These are phyloP conservation scores for Carposina sasakii DNA, from an alignment of 1,140 invertebrate species.

Conservation along the genomic window DNA sequence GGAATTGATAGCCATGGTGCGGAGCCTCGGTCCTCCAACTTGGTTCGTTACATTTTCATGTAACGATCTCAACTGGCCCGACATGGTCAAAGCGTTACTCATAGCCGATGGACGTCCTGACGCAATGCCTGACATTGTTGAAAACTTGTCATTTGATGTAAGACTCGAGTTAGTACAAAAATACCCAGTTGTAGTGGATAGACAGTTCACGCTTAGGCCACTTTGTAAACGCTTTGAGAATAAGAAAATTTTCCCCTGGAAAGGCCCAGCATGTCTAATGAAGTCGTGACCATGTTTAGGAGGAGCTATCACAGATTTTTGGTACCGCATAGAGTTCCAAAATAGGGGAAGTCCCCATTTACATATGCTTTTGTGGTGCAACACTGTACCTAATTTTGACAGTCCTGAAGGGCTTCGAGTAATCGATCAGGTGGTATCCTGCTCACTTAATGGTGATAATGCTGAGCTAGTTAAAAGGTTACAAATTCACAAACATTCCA, in stretches of 20 bases:
- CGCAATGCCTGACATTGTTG: slow-evolving; percentile 28
- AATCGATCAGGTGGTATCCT: slow-evolving; percentile 14
- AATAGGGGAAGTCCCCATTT: slow-evolving; percentile 32
- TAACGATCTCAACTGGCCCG: slow-evolving; percentile 45
- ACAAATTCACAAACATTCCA: slow-evolving; percentile 24
- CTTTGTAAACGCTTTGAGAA: too few relatives aligned
- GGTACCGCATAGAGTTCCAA: slow-evolving; percentile 34
- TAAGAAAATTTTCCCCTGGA: too few relatives aligned
- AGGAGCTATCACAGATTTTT: slow-evolving; percentile 25
- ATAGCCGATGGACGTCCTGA: slow-evolving; percentile 38
- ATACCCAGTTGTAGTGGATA: slow-evolving; percentile 39
- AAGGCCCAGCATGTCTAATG: too few relatives aligned
- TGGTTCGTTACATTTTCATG: slow-evolving; percentile 49
- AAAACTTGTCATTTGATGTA: slow-evolving; percentile 35
- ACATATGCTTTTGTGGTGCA: slow-evolving; percentile 30
- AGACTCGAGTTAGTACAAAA: slow-evolving; percentile 38
- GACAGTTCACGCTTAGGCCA: slow-evolving; percentile 51
- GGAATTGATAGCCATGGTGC: slow-evolving; percentile 30
- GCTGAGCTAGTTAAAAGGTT: slow-evolving; percentile 20
- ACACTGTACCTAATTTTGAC: slow-evolving; percentile 19
- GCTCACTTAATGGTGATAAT: slow-evolving; percentile 13
- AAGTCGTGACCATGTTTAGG: slow-evolving; percentile 39
- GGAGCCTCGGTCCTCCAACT: slow-evolving; percentile 30
- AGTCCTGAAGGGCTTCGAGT: slow-evolving; percentile 18
- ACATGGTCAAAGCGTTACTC: slow-evolving; percentile 37